phyloP scores from a whole-genome alignment of 2,113 vertebrate species.

The Aix galericulata region DNA sequence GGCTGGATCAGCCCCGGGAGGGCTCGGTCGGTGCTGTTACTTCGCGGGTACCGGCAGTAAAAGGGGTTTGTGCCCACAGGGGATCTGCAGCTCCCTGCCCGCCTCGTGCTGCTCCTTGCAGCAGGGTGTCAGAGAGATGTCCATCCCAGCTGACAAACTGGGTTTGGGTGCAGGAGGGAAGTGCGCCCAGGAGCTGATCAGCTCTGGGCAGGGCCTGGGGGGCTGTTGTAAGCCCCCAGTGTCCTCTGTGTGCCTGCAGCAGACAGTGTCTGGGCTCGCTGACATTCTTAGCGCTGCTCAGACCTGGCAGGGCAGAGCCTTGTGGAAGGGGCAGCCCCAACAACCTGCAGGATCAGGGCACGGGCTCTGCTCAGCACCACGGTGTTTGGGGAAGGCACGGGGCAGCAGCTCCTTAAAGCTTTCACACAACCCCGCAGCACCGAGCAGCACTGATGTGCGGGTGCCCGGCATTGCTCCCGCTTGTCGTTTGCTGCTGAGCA shows the following conservation, averaged over 20 bases:
- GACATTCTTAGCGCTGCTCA: background rate
- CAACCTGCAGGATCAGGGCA: background rate
- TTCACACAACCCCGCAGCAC: fast-evolving
- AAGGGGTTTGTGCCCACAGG: background rate
- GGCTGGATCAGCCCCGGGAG: background rate
- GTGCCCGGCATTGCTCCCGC: background rate
- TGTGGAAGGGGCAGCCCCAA: background rate
- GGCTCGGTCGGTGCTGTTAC: background rate
- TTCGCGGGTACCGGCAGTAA: background rate
- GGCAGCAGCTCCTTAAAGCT: background rate
- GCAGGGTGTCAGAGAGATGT: background rate
- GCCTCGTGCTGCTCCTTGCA: background rate
- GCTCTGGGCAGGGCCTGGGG: background rate
- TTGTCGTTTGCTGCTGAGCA: background rate
- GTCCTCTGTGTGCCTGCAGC: no score
- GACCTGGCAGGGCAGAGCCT: background rate
- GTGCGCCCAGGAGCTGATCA: background rate
- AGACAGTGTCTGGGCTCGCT: fast-evolving
- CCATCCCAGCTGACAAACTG: fast-evolving
- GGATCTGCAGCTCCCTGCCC: background rate
- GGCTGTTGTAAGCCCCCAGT: no score
- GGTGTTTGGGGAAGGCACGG: background rate
- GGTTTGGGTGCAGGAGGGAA: fast-evolving
- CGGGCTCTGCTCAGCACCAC: background rate
- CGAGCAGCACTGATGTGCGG: background rate